Conservation (phyloP, 2,797 vertebrate genomes). For the Margarornis squamiger region DNA sequence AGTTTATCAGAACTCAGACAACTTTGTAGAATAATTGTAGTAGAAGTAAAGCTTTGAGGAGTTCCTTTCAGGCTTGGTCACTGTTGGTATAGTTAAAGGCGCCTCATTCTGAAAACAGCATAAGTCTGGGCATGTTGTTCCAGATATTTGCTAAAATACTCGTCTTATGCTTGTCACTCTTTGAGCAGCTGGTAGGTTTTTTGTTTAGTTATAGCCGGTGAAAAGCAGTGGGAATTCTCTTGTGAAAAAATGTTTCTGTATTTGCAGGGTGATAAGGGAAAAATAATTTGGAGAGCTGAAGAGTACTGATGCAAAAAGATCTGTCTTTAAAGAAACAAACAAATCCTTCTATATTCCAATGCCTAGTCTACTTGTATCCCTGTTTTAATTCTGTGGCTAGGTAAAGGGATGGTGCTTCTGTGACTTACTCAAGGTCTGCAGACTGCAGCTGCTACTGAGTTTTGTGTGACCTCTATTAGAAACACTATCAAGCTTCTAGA, state of each 20-base stretch:
- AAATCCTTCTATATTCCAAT: neutral
- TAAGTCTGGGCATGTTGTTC: neutral
- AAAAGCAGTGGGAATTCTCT: neutral
- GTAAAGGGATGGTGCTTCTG: neutral
- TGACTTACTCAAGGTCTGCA: neutral
- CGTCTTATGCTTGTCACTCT: neutral
- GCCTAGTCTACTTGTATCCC: neutral
- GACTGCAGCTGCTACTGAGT: neutral
- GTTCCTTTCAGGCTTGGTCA: neutral
- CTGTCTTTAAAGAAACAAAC: neutral
- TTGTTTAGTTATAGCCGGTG: neutral
- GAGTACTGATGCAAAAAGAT: neutral
- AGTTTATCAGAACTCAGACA: neutral
- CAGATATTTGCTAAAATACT: neutral
- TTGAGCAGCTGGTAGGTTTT: neutral
- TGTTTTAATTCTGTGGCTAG: neutral
- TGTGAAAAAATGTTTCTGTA: neutral
- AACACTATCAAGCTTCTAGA: neutral
- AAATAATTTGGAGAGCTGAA: neutral
- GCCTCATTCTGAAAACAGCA: neutral
- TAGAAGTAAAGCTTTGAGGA: neutral
- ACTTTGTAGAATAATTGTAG: neutral
- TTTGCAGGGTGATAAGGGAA: neutral
- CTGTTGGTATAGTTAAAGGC: neutral
- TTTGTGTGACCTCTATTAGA: neutral